phyloP scores from a whole-genome alignment of 2,797 vertebrate species.

The Anolis apletophallus region DNA sequence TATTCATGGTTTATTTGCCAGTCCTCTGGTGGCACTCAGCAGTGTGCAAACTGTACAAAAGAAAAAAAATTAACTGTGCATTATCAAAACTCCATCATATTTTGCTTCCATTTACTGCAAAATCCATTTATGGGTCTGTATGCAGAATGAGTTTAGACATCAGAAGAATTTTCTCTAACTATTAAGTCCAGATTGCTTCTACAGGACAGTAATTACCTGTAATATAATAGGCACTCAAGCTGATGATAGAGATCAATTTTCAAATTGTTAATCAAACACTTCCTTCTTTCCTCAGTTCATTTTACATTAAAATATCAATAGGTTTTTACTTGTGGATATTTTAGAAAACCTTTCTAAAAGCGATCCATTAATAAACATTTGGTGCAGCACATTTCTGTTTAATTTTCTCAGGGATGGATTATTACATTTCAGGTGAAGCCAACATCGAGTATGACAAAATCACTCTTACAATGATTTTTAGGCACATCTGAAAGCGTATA shows the following conservation, averaged over 20 bases:
- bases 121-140: conserved; percentile 50
- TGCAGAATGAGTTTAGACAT: conserved; percentile 53
- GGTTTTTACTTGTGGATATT: conserved; percentile 12
- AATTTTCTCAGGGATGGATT: conserved; percentile 30
- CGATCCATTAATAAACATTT: conserved; percentile 2
- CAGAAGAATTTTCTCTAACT: conserved; percentile 46
- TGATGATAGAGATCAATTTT: conserved; percentile 54
- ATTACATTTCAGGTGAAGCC: conserved; percentile 40
- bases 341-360: conserved; percentile 21
- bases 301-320: conserved; percentile 38
- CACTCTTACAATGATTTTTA: conserved; percentile 38
- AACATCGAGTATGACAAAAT: conserved; percentile 14
- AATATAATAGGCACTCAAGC: conserved; percentile 51
- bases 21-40: conserved; percentile 8
- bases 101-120: conserved; percentile 54
- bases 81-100: conserved; percentile 44
- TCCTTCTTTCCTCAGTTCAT: conserved; percentile 41
- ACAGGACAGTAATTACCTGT: conserved; percentile 46
- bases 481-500: conserved; percentile 38
- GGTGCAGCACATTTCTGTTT: conserved; percentile 17
- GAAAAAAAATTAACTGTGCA: conserved; percentile 47
- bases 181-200: conserved; percentile 43
- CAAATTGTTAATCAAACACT: conserved; percentile 58
- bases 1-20: conserved; percentile 30
- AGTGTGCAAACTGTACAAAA: conserved; percentile 25